Conservation (phyloP, 92 coral and sea anemone genomes). For the Pocillopora grandis region DNA sequence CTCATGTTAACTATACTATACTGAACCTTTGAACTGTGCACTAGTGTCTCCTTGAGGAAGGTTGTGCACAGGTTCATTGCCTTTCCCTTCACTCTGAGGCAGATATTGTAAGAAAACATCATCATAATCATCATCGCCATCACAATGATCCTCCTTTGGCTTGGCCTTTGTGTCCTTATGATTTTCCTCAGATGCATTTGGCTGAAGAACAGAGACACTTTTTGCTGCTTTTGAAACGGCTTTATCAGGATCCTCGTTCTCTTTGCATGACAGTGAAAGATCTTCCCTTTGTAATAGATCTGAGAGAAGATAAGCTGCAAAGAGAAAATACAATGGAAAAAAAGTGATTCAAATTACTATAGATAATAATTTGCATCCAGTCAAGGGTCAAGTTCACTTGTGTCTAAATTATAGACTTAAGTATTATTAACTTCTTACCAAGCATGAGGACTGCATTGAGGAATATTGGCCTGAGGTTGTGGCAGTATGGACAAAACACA, state of each 20-base stretch:
- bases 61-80: not conserved
- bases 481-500: no score
- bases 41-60: not conserved
- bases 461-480: no score
- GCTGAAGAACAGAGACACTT: not conserved
- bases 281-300: slow-evolving; percentile 47
- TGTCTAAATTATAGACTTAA: no score
- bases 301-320: slow-evolving; percentile 56
- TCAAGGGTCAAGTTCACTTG: no score
- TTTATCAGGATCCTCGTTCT: slow-evolving; percentile 53
- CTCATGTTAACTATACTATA: no score
- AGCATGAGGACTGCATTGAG: no score
- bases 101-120: slow-evolving; percentile 68
- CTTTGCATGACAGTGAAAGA: slow-evolving; percentile 56
- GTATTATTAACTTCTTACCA: no score
- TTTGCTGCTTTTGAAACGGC: slow-evolving; percentile 12
- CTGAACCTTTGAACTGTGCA: slow-evolving; percentile 26
- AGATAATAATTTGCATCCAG: not conserved
- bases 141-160: slow-evolving; percentile 12
- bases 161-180: slow-evolving; percentile 1
- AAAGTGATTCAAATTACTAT: not conserved
- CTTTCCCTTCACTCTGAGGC: slow-evolving; percentile 10
- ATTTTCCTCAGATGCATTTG: not conserved
- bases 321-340: not conserved
- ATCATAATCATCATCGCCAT: slow-evolving; percentile 53